Conservation (phyloP, 92 coral and sea anemone genomes). For the Parazoanthus atlanticus region DNA sequence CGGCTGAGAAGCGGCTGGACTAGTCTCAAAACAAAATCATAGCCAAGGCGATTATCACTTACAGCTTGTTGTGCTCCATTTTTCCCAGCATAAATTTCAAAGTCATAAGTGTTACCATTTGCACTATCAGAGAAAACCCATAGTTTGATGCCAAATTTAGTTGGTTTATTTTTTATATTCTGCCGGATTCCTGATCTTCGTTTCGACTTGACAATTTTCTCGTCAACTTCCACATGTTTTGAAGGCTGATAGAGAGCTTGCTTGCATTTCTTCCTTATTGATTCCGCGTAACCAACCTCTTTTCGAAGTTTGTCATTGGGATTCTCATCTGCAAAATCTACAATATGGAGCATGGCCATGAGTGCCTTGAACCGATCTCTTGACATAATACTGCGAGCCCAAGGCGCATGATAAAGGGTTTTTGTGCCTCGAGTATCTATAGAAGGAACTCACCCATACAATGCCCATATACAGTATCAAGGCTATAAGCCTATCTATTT, state of each 20-base stretch:
- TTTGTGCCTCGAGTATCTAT: slow-evolving; percentile 73
- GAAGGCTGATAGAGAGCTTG: slow-evolving; percentile 60
- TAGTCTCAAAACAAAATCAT: too few relatives aligned
- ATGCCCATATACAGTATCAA: slow-evolving; percentile 64
- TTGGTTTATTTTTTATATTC: slow-evolving; percentile 60
- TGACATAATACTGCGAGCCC: slow-evolving; percentile 62
- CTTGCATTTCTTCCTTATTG: slow-evolving; percentile 55
- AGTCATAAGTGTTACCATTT: slow-evolving; percentile 64
- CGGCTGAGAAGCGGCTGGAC: slow-evolving; percentile 48
- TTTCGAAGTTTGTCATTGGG: slow-evolving; percentile 58
- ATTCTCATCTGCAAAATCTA: slow-evolving; percentile 55
- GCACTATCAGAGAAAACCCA: slow-evolving; percentile 62
- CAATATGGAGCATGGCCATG: slow-evolving; percentile 69
- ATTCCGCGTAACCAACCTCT: slow-evolving; percentile 41
- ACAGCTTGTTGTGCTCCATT: slow-evolving; percentile 61
- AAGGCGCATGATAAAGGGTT: slow-evolving; percentile 66
- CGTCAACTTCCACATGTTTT: slow-evolving; percentile 63
- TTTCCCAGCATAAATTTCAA: slow-evolving; percentile 62
- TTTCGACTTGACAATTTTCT: slow-evolving; percentile 67
- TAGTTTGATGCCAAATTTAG: slow-evolving; percentile 53
- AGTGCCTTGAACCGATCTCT: slow-evolving; percentile 52
- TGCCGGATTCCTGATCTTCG: slow-evolving; percentile 67
- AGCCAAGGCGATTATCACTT: too few relatives aligned
- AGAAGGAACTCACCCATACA: slow-evolving; percentile 46
- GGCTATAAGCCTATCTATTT: slow-evolving; percentile 62